Evolutionary conservation across 2,113 vertebrate genomes (phyloP), one percentile per base, ranked within the genome.

Genomic region (Burhinus oedicnemus): DNA sequence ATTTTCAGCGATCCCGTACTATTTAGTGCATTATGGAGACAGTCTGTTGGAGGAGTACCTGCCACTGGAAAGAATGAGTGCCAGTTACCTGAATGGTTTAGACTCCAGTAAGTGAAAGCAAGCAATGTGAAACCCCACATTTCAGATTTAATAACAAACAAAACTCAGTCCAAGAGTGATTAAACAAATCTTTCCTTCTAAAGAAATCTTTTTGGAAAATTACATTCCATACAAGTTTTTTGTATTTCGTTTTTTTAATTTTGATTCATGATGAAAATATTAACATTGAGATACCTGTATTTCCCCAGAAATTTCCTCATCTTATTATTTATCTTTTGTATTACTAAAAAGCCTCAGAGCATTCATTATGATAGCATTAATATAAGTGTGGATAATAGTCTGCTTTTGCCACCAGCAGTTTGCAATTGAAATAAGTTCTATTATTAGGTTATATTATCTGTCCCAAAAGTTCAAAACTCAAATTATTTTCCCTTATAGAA

Each of bases 91-190:
- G 26, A 44, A 29, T 26, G 4, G 3, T 34, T 92, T 38, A 87
- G 15, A 85, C 23, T 49, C 27, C 25, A 60, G 14, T 19, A 34
- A 54, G 22, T 38, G 27, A 87, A 75, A 15, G 5, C 8, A 75
- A 78, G 4, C 7, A 88, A 64, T 17, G 30, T 10, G 26, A 85
- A 87, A 51, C 0, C 0, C 0, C 22, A 1, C 1, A n/a, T 52
- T 79, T 90, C 23, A 72, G 19, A 44, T 47, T 66, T 47, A 36
- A 4, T 36, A 17, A 16, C 1, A 61, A 83, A 47, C 3, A 57
- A 40, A 65, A 25, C 1, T 80, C 11, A 61, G 2, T 19, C 7
- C 81, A 54, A 71, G 81, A 68, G 4, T 29, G 21, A 58, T 70
- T 51, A 75, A 87, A 40, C 0, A 74, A 74, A 61, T 44, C 1